Base-by-base conservation (phyloP, 2,797 vertebrate genomes). In the Falco cherrug region DNA sequence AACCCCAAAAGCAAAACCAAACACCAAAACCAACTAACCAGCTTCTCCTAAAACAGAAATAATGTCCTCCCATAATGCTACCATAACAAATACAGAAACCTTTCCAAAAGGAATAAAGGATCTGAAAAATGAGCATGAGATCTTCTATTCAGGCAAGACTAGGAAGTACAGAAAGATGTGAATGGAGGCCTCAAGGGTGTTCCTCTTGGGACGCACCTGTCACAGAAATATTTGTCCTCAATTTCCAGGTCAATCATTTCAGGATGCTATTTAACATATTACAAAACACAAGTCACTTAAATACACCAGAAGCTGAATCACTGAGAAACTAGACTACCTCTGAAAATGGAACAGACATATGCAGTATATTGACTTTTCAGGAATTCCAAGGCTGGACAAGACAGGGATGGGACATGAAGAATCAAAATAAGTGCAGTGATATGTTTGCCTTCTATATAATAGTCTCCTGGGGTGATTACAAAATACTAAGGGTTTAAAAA, bases 331-430 rank as follows among this genome's bases (percentile, higher is more conserved):
- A 80, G 88, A 90, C 87, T 56, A 67, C 22, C 81, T 45, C 33
- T 68, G 50, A 80, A 94, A 87, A 82, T n/a, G 24, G 41, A 77
- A 78, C 11, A 85, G 39, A 53, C 18, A 57, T 13, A 60, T 25
- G 45, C 45, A 94, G 43, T 35, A 85, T 60, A 80, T 26, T 78
- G 79, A 60, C 68, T 91, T 94, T 85, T 94, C 45, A 90, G 64
- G 75, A 94, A 94, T 64, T 85, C 89, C 75, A 95, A 85, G 45
- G 53, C 45, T 80, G 24, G 68, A 90, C 28, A 93, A 87, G 48
- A 78, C 51, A 56, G 16, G 13, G 25, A 84, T 69, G 31, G 22
- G 22, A 82, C 19, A 84, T 14, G 41, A 87, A 87, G 31, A 61
- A 64, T 41, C 25, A 69, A 91, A 91, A 78, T 2, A 2, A 89